Base-by-base conservation (phyloP, 2,797 vertebrate species). In the Catostomus latipinnis region DNA sequence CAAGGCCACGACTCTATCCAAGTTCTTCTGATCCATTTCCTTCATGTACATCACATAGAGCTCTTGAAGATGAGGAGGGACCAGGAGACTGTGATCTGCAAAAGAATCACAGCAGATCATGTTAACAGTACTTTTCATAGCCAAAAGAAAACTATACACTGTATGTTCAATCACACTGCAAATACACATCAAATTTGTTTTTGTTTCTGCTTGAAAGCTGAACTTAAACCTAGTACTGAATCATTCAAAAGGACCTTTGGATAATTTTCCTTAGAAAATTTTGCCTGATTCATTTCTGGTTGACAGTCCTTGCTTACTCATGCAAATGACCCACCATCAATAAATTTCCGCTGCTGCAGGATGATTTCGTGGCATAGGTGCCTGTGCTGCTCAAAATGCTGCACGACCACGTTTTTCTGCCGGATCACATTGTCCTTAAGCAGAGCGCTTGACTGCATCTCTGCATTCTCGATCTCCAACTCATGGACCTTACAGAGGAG, bases 401-500 rank as follows among this genome's bases (percentile, higher is more conserved):
- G 95, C 86, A 96, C 90, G 72, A 95, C 94, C 34, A 92, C 91
- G 76, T 95, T 93, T 6, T 95, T 96, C 81, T 94, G 95, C 4
- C 93, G 93, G 83, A 94, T 94, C 65, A 95, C 92, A n/a, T 94
- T 95, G 88, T 96, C 95, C 71, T 95, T 93, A 54, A 97, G 94
- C 88, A 95, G 88, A 0, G 94, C 91, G 8, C 91, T 91, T 0
- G 95, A 96, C 87, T 93, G 94, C 87, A 95, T 94, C 90, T 95
- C 94, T 0, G 95, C 90, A 1, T 94, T 95, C 86, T 94, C 95
- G 16, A 96, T 93, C 91, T 96, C 95, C 75, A 96, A 94, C 88
- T 96, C 95, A 2, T 96, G 96, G 69, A 97, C 95, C 53, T 93
- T 96, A 88, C 96, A 95, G 60, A 97, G 94, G 69, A 98, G 94